Evolutionary conservation across 92 coral and sea anemone species (phyloP).

Genomic region (Pocillopora grandis): DNA sequence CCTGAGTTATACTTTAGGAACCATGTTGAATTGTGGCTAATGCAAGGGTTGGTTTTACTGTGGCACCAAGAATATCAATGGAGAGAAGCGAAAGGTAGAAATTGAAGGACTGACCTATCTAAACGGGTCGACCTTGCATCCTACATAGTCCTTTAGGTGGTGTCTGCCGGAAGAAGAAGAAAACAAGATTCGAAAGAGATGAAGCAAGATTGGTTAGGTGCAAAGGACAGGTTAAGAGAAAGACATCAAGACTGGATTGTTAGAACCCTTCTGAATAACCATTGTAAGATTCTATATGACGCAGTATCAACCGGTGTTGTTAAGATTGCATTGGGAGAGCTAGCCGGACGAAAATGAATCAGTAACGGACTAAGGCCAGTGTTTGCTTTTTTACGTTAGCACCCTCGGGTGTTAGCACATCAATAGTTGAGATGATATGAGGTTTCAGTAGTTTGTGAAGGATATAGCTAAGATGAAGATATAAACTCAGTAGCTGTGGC

Average conservation of each 20-base stretch:
- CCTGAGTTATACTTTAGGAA: neutral
- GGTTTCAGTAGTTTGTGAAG: too few species aligned
- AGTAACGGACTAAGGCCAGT: too few species aligned
- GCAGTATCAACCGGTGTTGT: too few species aligned
- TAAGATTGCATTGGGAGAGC: too few species aligned
- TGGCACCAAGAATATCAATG: neutral
- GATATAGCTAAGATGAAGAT: too few species aligned
- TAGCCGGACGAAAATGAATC: too few species aligned
- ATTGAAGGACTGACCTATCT: slow-evolving; percentile 43
- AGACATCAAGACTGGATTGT: neutral
- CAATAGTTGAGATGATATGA: too few species aligned
- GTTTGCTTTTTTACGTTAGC: too few species aligned
- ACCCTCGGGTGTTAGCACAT: too few species aligned
- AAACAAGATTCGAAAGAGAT: slow-evolving; percentile 24
- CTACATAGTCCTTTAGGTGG: slow-evolving; percentile 37
- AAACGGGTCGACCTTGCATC: slow-evolving; percentile 42
- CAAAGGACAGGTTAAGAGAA: neutral
- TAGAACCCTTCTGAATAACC: too few species aligned
- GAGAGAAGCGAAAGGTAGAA: neutral
- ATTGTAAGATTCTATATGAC: too few species aligned
- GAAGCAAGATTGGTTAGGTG: slow-evolving; percentile 13
- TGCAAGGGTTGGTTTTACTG: neutral
- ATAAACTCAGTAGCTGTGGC: too few species aligned
- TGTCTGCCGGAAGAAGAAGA: slow-evolving; percentile 27
- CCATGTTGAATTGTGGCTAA: neutral